phyloP scores from a whole-genome alignment of 2,888 invertebrate genomes.

The Acanthoscelides obtectus region DNA sequence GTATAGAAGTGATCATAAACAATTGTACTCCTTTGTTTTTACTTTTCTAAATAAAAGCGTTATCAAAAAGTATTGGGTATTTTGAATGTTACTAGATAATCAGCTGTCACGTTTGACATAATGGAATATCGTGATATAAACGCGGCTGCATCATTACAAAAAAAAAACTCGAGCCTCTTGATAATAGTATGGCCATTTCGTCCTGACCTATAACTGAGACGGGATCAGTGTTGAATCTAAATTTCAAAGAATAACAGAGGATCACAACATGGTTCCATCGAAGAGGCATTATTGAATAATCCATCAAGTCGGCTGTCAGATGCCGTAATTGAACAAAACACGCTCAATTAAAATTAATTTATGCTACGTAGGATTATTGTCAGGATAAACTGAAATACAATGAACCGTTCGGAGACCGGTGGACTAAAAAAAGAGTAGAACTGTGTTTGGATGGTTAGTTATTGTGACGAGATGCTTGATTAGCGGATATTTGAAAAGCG shows the following conservation, averaged over 20 bases:
- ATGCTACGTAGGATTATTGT: conserved; percentile 20
- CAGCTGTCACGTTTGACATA: too few relatives aligned
- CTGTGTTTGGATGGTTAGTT: background rate
- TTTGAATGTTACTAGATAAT: too few relatives aligned
- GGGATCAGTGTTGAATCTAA: conserved; percentile 18
- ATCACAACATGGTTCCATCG: conserved; percentile 12
- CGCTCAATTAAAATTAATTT: conserved; percentile 32
- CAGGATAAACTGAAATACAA: conserved; percentile 1
- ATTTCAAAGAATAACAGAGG: conserved; percentile 13
- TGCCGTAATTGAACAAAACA: conserved; percentile 25
- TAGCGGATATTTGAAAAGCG: too few relatives aligned
- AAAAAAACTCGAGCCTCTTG: too few relatives aligned
- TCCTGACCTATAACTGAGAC: conserved; percentile 3
- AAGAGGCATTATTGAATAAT: conserved; percentile 18
- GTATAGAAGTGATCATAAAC: too few relatives aligned
- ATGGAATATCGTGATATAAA: too few relatives aligned
- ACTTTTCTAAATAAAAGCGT: too few relatives aligned
- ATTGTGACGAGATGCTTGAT: too few relatives aligned
- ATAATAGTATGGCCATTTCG: conserved; percentile 23
- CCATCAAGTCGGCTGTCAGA: conserved; percentile 25
- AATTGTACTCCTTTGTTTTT: too few relatives aligned
- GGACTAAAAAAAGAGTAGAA: conserved; percentile 17
- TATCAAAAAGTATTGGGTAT: too few relatives aligned
- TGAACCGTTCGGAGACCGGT: conserved; percentile 9
- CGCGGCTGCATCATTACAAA: too few relatives aligned